These are phyloP conservation scores for Antechinus flavipes DNA, from an alignment of 2,113 vertebrate species.

Conservation along the genomic window DNA sequence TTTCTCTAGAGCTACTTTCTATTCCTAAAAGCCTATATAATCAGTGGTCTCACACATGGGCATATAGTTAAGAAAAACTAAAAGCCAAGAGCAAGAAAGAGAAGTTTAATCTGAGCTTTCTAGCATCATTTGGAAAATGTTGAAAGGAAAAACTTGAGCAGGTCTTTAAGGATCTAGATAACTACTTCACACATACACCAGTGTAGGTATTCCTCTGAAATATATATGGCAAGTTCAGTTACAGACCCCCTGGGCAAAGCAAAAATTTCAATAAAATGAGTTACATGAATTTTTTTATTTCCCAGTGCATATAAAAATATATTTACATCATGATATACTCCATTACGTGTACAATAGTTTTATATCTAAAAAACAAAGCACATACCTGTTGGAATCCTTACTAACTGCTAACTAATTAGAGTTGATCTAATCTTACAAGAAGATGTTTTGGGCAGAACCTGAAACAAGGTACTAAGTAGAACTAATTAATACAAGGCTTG, in stretches of 20 bases:
- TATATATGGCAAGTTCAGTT: no score
- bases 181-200: background rate
- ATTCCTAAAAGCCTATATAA: background rate
- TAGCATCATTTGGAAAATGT: background rate
- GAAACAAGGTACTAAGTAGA: no score
- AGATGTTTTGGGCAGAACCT: no score
- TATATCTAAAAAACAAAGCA: background rate
- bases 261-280: background rate
- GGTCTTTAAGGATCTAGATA: background rate
- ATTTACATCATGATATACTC: background rate
- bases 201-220: background rate
- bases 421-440: no score
- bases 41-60: background rate
- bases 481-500: no score
- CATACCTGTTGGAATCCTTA: no score
- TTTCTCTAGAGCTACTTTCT: background rate
- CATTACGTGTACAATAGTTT: background rate
- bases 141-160: background rate
- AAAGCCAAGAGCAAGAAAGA: background rate
- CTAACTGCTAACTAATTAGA: no score
- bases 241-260: background rate
- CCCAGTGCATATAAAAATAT: background rate
- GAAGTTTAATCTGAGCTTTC: background rate
- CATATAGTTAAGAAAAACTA: background rate
- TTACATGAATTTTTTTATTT: background rate